phyloP scores from a whole-genome alignment of 2,113 vertebrate species.

The Macrotis lagotis region DNA sequence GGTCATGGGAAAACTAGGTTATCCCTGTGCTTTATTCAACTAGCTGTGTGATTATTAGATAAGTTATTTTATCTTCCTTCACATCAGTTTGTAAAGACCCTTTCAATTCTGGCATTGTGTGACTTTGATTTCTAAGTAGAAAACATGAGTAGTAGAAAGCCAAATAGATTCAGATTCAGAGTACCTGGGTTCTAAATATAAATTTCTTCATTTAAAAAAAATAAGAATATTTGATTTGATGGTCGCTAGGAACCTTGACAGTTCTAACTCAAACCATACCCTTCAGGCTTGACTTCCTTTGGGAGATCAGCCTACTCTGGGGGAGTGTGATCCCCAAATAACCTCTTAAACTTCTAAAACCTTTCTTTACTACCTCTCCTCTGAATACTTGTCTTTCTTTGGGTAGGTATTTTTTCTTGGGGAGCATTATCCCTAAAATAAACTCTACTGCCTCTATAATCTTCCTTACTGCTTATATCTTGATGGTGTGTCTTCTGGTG shows the following conservation, averaged over 20 bases:
- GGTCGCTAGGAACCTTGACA: not conserved
- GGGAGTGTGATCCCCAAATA: too few species aligned
- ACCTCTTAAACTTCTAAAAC: too few species aligned
- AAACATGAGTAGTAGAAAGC: not conserved
- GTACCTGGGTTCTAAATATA: not conserved
- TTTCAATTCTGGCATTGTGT: too few species aligned
- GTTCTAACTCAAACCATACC: not conserved
- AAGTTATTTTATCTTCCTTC: not conserved
- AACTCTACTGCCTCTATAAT: too few species aligned
- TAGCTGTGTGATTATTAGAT: not conserved
- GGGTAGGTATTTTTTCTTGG: too few species aligned
- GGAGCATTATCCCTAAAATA: too few species aligned
- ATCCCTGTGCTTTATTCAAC: not conserved
- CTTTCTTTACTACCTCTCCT: too few species aligned
- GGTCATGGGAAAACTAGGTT: not conserved
- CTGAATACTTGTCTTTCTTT: too few species aligned
- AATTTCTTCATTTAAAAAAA: not conserved
- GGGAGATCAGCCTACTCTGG: too few species aligned
- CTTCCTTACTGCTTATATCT: too few species aligned
- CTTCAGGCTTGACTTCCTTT: too few species aligned
- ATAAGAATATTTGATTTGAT: not conserved
- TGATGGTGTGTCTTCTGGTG: too few species aligned
- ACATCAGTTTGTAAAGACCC: not conserved
- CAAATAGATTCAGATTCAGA: not conserved
- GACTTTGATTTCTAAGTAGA: not conserved